These are phyloP conservation scores for Drosophila pandora DNA, from an alignment of 1,140 invertebrate genomes.

Conservation along the genomic window DNA sequence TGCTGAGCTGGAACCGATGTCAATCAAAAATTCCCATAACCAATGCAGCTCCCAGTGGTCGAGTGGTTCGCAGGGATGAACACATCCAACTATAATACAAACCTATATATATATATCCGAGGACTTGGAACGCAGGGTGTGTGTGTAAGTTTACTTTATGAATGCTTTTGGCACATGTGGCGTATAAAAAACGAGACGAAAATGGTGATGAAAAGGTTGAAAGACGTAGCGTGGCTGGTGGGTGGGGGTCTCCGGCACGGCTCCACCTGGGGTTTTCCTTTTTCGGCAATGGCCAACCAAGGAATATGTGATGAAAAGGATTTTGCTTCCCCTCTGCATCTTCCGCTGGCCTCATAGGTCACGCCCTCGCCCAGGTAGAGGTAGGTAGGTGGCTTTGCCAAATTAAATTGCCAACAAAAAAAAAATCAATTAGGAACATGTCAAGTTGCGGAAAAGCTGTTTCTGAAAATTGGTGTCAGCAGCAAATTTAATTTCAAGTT, in stretches of 20 bases:
- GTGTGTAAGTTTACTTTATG: slow-evolving; percentile 68
- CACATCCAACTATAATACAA: slow-evolving; percentile 21
- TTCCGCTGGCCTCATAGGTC: slow-evolving; percentile 45
- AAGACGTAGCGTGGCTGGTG: slow-evolving; percentile 4
- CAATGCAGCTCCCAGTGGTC: slow-evolving; percentile 65
- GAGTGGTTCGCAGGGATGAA: slow-evolving; percentile 45
- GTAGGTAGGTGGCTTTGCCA: slow-evolving; percentile 63
- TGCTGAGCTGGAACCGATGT: slow-evolving; percentile 60
- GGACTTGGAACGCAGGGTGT: slow-evolving; percentile 10
- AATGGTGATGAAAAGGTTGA: slow-evolving; percentile 48
- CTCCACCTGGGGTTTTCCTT: slow-evolving; percentile 38
- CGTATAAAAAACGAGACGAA: slow-evolving; percentile 79
- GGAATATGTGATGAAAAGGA: slow-evolving; percentile 77
- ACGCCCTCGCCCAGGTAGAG: slow-evolving; percentile 43
- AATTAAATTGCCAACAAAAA: slow-evolving; percentile 76
- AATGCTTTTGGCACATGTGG: slow-evolving; percentile 79
- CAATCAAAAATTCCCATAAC: slow-evolving; percentile 83
- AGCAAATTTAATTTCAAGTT: slow-evolving; percentile 76
- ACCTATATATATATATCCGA: slow-evolving; percentile 14
- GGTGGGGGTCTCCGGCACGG: slow-evolving; percentile 19
- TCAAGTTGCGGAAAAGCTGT: slow-evolving; percentile 79
- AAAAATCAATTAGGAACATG: slow-evolving; percentile 83
- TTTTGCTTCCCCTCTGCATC: slow-evolving; percentile 61
- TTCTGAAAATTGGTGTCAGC: slow-evolving; percentile 77
- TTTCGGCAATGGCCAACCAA: slow-evolving; percentile 66